Conservation (phyloP, 2,888 invertebrate genomes). For the Tinea pellionella region DNA sequence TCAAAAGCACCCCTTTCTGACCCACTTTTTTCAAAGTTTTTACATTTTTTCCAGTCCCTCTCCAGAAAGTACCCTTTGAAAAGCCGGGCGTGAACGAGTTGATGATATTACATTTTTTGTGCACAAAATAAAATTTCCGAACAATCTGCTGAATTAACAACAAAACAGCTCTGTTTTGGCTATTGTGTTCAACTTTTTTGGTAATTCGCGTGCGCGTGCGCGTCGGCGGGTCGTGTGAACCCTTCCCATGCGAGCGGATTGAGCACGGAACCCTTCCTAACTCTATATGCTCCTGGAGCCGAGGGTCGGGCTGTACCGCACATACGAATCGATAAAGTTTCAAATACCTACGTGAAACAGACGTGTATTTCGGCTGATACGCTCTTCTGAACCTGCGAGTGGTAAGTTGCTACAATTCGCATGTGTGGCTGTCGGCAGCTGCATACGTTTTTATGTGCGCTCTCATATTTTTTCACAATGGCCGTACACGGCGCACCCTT, state of each 20-base stretch:
- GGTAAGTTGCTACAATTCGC: slow-evolving; percentile 60
- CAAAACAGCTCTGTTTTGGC: slow-evolving; percentile 61
- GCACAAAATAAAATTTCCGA: slow-evolving; percentile 61
- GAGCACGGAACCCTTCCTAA: slow-evolving; percentile 55
- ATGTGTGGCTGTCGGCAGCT: slow-evolving; percentile 66
- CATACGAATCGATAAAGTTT: not conserved
- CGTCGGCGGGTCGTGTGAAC: slow-evolving; percentile 66
- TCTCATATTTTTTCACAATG: slow-evolving; percentile 67
- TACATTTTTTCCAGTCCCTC: slow-evolving; percentile 56
- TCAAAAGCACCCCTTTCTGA: slow-evolving; percentile 68
- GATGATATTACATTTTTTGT: slow-evolving; percentile 68
- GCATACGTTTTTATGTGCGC: slow-evolving; percentile 66
- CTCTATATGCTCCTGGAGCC: slow-evolving; percentile 26
- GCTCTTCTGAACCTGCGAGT: slow-evolving; percentile 26
- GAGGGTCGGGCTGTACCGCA: slow-evolving; percentile 16
- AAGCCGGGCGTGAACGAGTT: slow-evolving; percentile 69
- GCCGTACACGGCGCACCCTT: slow-evolving; percentile 60
- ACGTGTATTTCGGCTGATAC: slow-evolving; percentile 27
- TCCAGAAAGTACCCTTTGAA: slow-evolving; percentile 62
- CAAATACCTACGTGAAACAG: not conserved
- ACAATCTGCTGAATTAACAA: slow-evolving; percentile 67
- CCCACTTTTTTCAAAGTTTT: slow-evolving; percentile 68
- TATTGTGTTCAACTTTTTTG: slow-evolving; percentile 60
- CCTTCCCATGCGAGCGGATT: slow-evolving; percentile 53
- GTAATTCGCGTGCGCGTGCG: slow-evolving; percentile 66